Percentiles rank a stretch among this genome's conserved stretches.
Evolutionary conservation across 1,140 invertebrate species (phyloP).

Genomic region (Tetramorium alpestre): DNA sequence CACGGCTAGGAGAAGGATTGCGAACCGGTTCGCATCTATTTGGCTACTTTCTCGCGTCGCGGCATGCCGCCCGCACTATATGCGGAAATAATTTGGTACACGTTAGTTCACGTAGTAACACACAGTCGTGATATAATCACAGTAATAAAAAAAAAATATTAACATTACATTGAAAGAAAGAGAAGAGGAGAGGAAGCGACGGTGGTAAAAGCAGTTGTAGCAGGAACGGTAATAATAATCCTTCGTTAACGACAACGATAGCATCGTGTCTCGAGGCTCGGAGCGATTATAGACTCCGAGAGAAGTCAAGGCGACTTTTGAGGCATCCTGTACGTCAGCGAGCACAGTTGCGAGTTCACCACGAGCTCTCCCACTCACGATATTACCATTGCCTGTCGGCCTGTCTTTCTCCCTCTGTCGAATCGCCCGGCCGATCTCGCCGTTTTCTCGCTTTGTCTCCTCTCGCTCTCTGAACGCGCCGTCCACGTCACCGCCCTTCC

Average conservation of each 20-base stretch:
- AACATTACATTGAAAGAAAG: neutral
- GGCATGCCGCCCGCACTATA: slow-evolving; percentile 20
- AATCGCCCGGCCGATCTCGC: slow-evolving; percentile 8
- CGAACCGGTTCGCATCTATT: slow-evolving; percentile 43
- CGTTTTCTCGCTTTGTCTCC: slow-evolving; percentile 15
- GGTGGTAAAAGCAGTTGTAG: neutral
- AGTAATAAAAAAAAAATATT: neutral
- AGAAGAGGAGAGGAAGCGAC: neutral
- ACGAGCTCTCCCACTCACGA: neutral
- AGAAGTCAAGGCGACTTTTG: neutral
- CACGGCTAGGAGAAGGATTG: neutral
- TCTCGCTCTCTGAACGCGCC: slow-evolving; percentile 42
- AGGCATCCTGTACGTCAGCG: neutral
- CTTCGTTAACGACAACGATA: neutral
- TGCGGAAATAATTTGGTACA: slow-evolving; percentile 47
- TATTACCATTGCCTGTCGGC: slow-evolving; percentile 5
- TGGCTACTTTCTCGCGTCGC: slow-evolving; percentile 46
- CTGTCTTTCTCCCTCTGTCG: neutral
- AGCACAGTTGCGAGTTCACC: slow-evolving; percentile 5
- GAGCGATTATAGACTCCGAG: neutral
- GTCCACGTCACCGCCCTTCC: slow-evolving; percentile 20
- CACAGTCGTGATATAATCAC: neutral
- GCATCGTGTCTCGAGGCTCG: no score
- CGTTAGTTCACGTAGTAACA: slow-evolving; percentile 9
- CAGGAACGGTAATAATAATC: neutral